These are phyloP conservation scores for Ostrea edulis DNA, from an alignment of 1,140 invertebrate genomes.

Conservation along the genomic window DNA sequence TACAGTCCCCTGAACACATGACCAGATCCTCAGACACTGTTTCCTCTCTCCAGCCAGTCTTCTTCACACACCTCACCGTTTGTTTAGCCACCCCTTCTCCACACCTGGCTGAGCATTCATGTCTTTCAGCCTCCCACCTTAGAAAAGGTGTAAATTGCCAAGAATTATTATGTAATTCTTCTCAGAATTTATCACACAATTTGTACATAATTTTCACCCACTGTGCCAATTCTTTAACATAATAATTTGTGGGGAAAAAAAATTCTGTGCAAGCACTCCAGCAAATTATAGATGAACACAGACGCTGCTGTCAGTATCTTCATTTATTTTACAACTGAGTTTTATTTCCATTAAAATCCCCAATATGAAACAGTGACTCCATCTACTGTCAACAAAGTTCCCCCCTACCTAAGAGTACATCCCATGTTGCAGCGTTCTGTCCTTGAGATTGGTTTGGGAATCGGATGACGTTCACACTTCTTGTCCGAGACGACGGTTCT, in stretches of 20 bases:
- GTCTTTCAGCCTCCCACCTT: constrained; percentile 82
- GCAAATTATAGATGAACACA: no score
- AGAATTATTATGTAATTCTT: constrained; percentile 81
- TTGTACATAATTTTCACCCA: no score
- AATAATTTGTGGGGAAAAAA: no score
- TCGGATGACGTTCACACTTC: constrained; percentile 60
- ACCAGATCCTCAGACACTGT: constrained; percentile 79
- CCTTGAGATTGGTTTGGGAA: constrained; percentile 59
- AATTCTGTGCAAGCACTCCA: no score
- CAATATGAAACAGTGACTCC: no score
- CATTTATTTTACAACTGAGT: no score
- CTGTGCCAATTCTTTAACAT: no score
- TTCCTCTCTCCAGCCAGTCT: constrained; percentile 66
- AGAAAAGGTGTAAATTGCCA: constrained; percentile 54
- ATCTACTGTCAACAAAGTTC: no score
- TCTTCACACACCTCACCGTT: constrained; percentile 81
- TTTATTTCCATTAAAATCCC: no score
- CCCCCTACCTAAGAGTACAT: constrained; percentile 69
- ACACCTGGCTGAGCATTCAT: constrained; percentile 78
- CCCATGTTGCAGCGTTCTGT: constrained; percentile 66
- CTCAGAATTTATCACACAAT: no score
- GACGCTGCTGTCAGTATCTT: no score
- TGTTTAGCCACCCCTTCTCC: constrained; percentile 72
- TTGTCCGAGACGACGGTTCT: constrained; percentile 64
- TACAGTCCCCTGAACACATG: constrained; percentile 85